These are phyloP conservation scores for Ectobius pallidus DNA, from an alignment of 2,888 invertebrate species.

Conservation along the genomic window DNA sequence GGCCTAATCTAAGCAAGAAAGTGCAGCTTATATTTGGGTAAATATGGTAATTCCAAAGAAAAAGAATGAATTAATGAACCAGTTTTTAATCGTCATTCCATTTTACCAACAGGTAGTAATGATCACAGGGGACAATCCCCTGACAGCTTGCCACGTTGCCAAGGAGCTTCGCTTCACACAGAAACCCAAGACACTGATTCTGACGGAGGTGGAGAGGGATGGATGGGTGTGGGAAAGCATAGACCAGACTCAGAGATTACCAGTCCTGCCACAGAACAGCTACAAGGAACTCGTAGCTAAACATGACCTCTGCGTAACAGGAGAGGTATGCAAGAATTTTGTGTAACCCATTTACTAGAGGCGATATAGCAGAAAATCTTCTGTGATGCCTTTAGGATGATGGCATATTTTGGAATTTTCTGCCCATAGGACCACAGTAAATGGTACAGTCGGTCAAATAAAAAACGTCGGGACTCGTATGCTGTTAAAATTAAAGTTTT, in stretches of 20 bases:
- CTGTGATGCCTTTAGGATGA: too few species aligned
- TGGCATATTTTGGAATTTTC: neutral
- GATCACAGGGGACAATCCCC: slow-evolving; percentile 99
- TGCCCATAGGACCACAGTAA: too few species aligned
- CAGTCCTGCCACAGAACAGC: slow-evolving; percentile 58
- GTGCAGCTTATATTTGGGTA: too few species aligned
- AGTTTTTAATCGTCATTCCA: too few species aligned
- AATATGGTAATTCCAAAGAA: too few species aligned
- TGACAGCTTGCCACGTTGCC: slow-evolving; percentile 99
- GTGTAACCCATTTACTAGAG: too few species aligned
- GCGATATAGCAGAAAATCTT: too few species aligned
- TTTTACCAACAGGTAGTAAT: slow-evolving; percentile 90
- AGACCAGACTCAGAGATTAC: slow-evolving; percentile 64
- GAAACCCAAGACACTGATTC: slow-evolving; percentile 69
- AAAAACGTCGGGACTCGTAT: too few species aligned
- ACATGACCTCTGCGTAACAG: slow-evolving; percentile 94
- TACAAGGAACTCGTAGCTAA: slow-evolving; percentile 68
- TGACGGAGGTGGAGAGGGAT: slow-evolving; percentile 57
- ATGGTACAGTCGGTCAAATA: too few species aligned
- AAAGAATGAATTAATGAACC: too few species aligned
- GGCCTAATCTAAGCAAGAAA: too few species aligned
- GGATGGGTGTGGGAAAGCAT: slow-evolving; percentile 82
- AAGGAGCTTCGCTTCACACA: slow-evolving; percentile 88
- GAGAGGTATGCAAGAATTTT: slow-evolving; percentile 75
- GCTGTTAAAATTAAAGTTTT: too few species aligned